Evolutionary conservation across 2,113 vertebrate species (phyloP).

Genomic region (Anseranas semipalmata): DNA sequence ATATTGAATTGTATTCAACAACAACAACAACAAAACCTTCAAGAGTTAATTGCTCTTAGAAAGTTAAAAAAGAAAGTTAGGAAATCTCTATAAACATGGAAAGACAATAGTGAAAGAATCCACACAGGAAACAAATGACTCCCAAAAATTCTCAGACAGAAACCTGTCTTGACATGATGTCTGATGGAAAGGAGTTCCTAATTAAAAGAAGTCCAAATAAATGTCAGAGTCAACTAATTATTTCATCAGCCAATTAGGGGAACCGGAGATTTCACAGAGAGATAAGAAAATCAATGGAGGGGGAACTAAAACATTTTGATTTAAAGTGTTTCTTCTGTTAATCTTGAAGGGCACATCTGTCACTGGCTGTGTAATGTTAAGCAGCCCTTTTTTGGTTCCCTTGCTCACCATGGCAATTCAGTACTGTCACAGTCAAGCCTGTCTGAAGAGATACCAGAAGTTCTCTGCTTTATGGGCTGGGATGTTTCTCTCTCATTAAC

Average conservation of each 20-base stretch:
- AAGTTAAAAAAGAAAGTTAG: neutral
- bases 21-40: neutral
- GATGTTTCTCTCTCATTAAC: neutral
- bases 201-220: constrained; percentile 10
- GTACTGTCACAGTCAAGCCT: accelerated
- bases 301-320: neutral
- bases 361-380: neutral
- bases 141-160: neutral
- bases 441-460: neutral
- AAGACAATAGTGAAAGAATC: neutral
- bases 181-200: constrained; percentile 13
- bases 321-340: constrained; percentile 16
- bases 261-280: constrained; percentile 7
- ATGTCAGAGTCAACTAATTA: constrained; percentile 43
- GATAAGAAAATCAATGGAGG: constrained; percentile 37
- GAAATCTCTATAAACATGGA: neutral
- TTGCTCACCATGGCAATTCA: accelerated
- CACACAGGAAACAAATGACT: neutral
- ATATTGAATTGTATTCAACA: neutral
- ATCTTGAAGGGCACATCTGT: constrained; percentile 22
- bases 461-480: neutral
- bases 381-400: neutral
- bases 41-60: neutral
- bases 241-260: constrained; percentile 38
- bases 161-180: neutral